Evolutionary conservation across 2,797 vertebrate species (phyloP).

Genomic region (Aselliscus stoliczkanus): DNA sequence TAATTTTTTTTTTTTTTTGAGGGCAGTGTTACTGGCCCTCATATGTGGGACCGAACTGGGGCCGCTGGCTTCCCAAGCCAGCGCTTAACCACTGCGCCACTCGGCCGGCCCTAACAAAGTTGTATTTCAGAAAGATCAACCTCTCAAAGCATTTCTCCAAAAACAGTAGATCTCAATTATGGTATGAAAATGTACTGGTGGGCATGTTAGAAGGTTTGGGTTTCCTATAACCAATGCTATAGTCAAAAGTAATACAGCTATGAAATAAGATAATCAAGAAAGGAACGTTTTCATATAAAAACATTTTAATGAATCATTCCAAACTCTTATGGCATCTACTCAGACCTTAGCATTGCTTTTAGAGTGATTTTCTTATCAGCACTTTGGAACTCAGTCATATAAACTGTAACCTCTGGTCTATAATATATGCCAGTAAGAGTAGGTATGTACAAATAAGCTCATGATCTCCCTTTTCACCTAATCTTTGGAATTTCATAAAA

Average conservation of each 20-base stretch:
- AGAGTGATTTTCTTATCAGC: background rate
- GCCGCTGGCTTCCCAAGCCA: too few species aligned
- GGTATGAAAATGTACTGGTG: background rate
- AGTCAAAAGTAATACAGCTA: background rate
- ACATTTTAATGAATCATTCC: background rate
- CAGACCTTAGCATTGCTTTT: background rate
- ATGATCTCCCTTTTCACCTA: background rate
- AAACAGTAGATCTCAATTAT: background rate
- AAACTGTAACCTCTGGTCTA: background rate
- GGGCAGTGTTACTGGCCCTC: too few species aligned
- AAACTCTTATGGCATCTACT: background rate
- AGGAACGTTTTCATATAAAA: background rate
- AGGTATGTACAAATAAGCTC: background rate
- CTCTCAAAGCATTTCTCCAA: background rate
- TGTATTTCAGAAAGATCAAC: background rate
- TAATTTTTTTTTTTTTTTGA: too few species aligned
- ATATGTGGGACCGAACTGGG: too few species aligned
- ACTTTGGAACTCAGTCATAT: background rate
- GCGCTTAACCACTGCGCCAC: too few species aligned
- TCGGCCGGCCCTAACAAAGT: too few species aligned
- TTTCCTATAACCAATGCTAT: background rate
- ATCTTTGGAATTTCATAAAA: background rate
- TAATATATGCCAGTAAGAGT: background rate
- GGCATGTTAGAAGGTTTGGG: background rate
- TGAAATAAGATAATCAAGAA: background rate